Percentiles rank a stretch among this genome's conserved stretches.
phyloP scores from a whole-genome alignment of 1,140 invertebrate genomes.

The Anagrus nilaparvatae region DNA sequence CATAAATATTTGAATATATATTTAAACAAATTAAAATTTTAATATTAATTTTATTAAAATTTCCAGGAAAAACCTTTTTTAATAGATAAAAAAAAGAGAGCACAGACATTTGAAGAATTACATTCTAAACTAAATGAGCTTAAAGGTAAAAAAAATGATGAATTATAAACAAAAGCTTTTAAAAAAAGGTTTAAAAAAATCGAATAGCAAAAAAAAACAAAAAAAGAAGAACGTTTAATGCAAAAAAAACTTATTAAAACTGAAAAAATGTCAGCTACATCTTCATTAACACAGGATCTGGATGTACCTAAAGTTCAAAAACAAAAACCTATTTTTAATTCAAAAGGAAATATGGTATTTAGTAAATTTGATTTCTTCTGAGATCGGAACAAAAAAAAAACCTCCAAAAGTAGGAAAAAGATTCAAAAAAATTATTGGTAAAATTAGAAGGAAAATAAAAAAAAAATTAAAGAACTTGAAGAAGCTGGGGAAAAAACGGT shows the following conservation, averaged over 20 bases:
- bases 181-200: constrained; percentile 46
- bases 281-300: constrained; percentile 54
- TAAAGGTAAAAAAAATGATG: constrained; percentile 42
- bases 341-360: constrained; percentile 69
- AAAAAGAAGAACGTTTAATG: constrained; percentile 37
- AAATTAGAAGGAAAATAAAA: constrained; percentile 58
- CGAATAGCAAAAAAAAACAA: constrained; percentile 42
- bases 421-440: constrained; percentile 60
- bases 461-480: constrained; percentile 53
- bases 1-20: no score
- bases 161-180: constrained; percentile 44
- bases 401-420: constrained; percentile 48
- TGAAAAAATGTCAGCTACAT: constrained; percentile 36
- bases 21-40: no score
- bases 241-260: constrained; percentile 35
- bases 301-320: constrained; percentile 34
- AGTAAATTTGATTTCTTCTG: constrained; percentile 74
- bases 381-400: constrained; percentile 45
- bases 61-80: no score
- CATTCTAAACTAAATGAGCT: constrained; percentile 38
- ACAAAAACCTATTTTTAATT: constrained; percentile 62
- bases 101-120: constrained; percentile 40
- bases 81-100: no score
- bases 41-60: no score
- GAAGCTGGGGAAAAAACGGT: constrained; percentile 51